Evolutionary conservation across 2,888 invertebrate genomes (phyloP).

Genomic region (Cantharis rufa): DNA sequence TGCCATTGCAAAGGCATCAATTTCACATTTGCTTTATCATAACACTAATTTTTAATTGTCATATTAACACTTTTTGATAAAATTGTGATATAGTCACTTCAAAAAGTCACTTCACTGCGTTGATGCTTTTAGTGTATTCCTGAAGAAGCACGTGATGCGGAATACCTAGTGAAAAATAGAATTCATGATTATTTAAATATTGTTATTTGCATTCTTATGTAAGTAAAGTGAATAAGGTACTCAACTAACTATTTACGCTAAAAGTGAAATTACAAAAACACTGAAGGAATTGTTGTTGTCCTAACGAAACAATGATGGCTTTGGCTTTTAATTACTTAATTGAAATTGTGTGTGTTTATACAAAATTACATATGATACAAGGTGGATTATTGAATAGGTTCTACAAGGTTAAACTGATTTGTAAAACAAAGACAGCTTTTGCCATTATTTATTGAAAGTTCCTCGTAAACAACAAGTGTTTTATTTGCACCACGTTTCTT

Average conservation of each 20-base stretch:
- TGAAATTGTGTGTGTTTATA: not conserved
- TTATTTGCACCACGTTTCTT: not conserved
- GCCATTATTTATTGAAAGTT: not conserved
- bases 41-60: not conserved
- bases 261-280: not conserved
- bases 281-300: not conserved
- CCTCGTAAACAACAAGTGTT: not conserved
- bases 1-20: constrained; percentile 9
- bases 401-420: not conserved
- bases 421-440: not conserved
- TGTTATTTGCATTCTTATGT: not conserved
- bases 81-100: not conserved
- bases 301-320: not conserved
- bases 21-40: not conserved
- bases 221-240: not conserved
- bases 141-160: not conserved
- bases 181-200: not conserved
- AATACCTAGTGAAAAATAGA: not conserved
- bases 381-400: not conserved
- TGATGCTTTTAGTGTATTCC: not conserved
- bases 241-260: not conserved
- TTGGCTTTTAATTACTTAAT: not conserved
- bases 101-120: too few relatives aligned
- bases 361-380: not conserved
- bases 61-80: not conserved